Conservation (phyloP, 2,797 vertebrate genomes). For the Liasis olivaceus region DNA sequence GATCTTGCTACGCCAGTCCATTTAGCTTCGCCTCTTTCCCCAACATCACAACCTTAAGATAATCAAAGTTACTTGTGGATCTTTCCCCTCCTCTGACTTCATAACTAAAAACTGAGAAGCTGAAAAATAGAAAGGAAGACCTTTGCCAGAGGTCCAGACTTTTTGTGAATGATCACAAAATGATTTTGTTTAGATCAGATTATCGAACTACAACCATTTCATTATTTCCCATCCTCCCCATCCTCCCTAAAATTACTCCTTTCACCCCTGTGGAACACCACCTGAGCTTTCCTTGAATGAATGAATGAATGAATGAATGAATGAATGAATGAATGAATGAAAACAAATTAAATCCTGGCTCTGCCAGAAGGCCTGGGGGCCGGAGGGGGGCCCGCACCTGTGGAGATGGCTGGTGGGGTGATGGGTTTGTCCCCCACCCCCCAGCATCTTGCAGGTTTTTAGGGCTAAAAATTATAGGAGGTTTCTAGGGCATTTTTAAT, state of each 20-base stretch:
- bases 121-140: neutral
- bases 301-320: no score
- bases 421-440: no score
- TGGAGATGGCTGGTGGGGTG: no score
- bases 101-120: neutral
- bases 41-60: neutral
- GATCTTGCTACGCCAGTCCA: neutral
- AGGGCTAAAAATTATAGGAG: no score
- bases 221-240: neutral
- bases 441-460: no score
- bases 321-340: no score
- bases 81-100: neutral
- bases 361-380: no score
- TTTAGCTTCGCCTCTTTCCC: neutral
- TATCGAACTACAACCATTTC: neutral
- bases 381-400: no score
- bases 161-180: neutral
- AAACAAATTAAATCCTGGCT: no score
- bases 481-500: no score
- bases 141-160: neutral
- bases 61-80: neutral
- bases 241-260: neutral
- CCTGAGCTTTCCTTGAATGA: neutral
- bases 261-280: neutral
- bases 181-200: neutral